A percentile compares a stretch with the other conserved stretches of the same genome.
Conservation (phyloP, 2,113 vertebrate species). For the Hyla sarda region DNA sequence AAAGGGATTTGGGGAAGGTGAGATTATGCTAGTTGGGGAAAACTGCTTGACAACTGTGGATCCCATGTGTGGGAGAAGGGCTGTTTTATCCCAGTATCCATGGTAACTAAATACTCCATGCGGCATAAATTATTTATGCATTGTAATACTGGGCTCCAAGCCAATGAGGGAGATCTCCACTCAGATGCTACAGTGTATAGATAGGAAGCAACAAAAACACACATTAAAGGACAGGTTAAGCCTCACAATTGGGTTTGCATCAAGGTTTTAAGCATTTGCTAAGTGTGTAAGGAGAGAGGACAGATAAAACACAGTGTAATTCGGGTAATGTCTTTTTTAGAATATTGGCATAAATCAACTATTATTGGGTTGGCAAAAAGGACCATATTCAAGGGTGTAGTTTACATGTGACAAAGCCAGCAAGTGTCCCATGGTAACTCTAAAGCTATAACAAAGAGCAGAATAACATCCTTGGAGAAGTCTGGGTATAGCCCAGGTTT, state of each 20-base stretch:
- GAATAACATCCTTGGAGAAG: not conserved
- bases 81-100: conserved; percentile 33
- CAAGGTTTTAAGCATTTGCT: not conserved
- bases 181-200: not conserved
- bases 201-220: not conserved
- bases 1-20: conserved; percentile 1
- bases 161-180: conserved; percentile 24
- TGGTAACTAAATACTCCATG: conserved; percentile 22
- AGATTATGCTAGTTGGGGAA: conserved; percentile 12
- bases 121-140: conserved; percentile 28
- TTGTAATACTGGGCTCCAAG: conserved; percentile 28
- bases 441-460: not conserved
- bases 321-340: not conserved
- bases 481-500: not conserved
- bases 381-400: not conserved
- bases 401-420: not conserved
- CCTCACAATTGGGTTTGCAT: not conserved
- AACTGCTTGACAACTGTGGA: conserved; percentile 12
- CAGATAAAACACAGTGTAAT: not conserved
- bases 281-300: not conserved
- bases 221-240: not conserved
- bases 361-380: not conserved
- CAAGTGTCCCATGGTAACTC: not conserved
- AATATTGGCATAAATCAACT: not conserved
- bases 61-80: not conserved